phyloP scores from a whole-genome alignment of 1,140 invertebrate genomes.

The Medauroidea extradentata region DNA sequence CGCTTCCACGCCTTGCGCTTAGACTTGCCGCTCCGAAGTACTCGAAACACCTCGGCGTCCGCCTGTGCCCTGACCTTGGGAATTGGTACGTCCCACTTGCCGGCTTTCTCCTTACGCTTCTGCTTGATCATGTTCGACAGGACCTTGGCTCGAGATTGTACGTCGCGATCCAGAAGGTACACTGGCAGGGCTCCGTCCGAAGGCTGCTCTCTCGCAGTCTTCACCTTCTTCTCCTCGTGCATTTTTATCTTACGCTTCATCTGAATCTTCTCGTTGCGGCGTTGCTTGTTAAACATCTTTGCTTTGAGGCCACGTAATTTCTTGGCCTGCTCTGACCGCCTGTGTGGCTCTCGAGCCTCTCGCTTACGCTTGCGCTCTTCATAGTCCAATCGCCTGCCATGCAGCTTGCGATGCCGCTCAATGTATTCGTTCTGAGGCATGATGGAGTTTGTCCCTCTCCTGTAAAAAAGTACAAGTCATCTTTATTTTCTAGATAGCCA shows the following conservation, averaged over 20 bases:
- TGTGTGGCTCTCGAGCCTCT: constrained; percentile 89
- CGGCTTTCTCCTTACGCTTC: constrained; percentile 99
- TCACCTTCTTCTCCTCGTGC: constrained; percentile 86
- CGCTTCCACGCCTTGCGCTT: constrained; percentile 98
- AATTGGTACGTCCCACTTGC: constrained; percentile 99
- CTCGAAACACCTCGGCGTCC: constrained; percentile 97
- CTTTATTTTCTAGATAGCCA: too few species aligned
- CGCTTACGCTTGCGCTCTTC: constrained; percentile 95
- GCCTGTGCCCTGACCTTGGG: constrained; percentile 96
- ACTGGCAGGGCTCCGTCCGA: constrained; percentile 91
- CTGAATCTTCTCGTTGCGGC: constrained; percentile 97
- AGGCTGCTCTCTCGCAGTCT: constrained; percentile 76
- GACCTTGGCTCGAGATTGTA: constrained; percentile 90
- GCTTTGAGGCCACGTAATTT: constrained; percentile 94
- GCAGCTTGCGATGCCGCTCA: constrained; percentile 92
- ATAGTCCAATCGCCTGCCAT: constrained; percentile 95
- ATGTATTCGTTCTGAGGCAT: constrained; percentile 99
- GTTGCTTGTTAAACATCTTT: constrained; percentile 95
- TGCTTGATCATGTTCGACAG: constrained; percentile 99
- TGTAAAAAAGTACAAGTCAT: background rate
- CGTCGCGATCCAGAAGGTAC: constrained; percentile 94
- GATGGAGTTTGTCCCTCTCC: constrained; percentile 31
- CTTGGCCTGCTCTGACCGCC: constrained; percentile 82
- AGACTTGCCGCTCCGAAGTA: constrained; percentile 90
- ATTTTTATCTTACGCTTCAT: constrained; percentile 97